A percentile compares a stretch with the other conserved stretches of the same genome.
Conservation (phyloP, 53 echinoderm and acorn worm species). For the Pentamera pediparva region DNA sequence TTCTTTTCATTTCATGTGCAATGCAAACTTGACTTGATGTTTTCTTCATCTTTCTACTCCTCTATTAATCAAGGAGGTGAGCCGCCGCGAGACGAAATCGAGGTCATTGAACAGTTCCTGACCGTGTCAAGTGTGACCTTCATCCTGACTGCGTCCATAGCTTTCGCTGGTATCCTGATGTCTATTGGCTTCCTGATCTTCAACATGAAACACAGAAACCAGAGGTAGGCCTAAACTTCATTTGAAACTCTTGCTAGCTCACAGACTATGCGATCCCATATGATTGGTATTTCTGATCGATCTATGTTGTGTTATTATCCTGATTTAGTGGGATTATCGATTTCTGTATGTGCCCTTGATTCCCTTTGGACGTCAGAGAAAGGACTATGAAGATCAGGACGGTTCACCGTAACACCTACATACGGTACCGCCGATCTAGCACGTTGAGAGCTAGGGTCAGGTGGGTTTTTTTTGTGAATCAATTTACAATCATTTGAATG, state of each 20-base stretch:
- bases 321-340: no score
- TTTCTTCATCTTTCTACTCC: not conserved
- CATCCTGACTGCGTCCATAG: conserved; percentile 60
- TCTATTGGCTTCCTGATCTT: conserved; percentile 83
- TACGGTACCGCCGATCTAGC: no score
- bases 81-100: conserved; percentile 59
- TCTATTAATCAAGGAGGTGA: conserved; percentile 33
- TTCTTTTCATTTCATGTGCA: no score
- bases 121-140: conserved; percentile 66
- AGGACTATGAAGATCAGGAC: no score
- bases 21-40: not conserved
- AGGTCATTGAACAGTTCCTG: conserved; percentile 5
- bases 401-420: no score
- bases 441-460: no score
- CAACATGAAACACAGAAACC: conserved; percentile 88
- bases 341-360: no score
- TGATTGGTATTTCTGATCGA: not conserved
- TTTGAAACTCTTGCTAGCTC: not conserved
- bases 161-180: conserved; percentile 78
- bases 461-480: no score
- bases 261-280: not conserved
- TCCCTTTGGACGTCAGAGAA: no score
- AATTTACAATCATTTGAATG: no score
- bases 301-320: not conserved
- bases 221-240: conserved; percentile 47